phyloP scores from a whole-genome alignment of 2,888 invertebrate species.

The Teleiodes luculella region DNA sequence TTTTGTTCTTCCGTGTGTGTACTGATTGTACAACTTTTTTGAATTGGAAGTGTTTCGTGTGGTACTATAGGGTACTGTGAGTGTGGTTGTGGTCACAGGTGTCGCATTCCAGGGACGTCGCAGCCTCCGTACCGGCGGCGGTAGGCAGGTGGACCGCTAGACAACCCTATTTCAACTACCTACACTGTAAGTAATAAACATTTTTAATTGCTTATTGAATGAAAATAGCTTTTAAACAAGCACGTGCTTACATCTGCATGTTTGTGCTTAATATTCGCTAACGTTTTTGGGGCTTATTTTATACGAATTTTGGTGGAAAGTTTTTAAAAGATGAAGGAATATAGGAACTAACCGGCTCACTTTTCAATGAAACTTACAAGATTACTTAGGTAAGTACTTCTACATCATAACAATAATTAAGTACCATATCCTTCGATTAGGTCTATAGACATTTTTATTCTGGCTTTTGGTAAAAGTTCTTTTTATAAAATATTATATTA shows the following conservation, averaged over 20 bases:
- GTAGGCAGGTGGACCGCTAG: constrained; percentile 61
- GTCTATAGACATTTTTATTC: no score
- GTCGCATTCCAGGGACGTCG: constrained; percentile 70
- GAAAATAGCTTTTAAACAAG: constrained; percentile 8
- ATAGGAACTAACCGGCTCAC: no score
- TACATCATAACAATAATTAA: no score
- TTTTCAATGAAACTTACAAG: no score
- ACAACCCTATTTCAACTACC: constrained; percentile 48
- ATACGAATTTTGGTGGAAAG: background rate
- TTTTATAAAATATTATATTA: no score
- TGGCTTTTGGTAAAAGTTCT: no score
- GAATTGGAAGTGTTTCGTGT: constrained; percentile 23
- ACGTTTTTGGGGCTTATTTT: background rate
- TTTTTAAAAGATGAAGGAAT: background rate
- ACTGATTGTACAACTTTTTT: background rate
- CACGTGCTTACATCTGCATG: background rate
- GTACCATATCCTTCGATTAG: no score
- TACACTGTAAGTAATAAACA: constrained; percentile 24
- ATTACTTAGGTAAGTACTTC: no score
- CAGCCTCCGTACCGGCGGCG: constrained; percentile 52
- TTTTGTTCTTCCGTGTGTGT: background rate
- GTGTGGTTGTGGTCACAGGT: constrained; percentile 66
- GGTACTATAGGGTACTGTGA: constrained; percentile 61
- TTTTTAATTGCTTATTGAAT: constrained; percentile 8
- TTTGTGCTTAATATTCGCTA: background rate